Percentiles rank a stretch among this genome's conserved stretches.
Evolutionary conservation across 1,140 invertebrate genomes (phyloP).

Genomic region (Bombus sibiricus): DNA sequence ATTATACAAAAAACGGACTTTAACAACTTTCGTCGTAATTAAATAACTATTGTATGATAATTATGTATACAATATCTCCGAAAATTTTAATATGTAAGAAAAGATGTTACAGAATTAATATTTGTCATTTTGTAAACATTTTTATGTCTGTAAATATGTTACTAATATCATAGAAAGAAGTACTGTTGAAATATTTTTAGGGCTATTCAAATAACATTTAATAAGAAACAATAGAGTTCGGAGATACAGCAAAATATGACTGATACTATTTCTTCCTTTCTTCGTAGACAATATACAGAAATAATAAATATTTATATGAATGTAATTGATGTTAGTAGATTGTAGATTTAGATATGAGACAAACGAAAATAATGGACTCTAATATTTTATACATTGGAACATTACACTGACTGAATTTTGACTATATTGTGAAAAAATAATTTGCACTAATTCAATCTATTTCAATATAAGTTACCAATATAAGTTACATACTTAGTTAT

Average conservation of each 20-base stretch:
- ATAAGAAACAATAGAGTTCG: constrained; percentile 7
- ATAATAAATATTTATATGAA: constrained; percentile 19
- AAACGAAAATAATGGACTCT: constrained; percentile 4
- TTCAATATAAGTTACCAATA: neutral
- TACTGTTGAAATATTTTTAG: constrained; percentile 41
- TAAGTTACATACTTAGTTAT: neutral
- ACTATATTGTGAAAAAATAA: neutral
- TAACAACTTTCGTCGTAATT: constrained; percentile 13
- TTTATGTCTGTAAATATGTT: constrained; percentile 38
- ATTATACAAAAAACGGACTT: neutral
- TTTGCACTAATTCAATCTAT: neutral
- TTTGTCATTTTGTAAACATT: constrained; percentile 35
- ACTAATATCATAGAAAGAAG: constrained; percentile 1
- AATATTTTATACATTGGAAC: constrained; percentile 44
- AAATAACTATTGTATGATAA: neutral
- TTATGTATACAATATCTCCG: constrained; percentile 15
- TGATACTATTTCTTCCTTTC: constrained; percentile 40
- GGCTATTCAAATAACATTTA: constrained; percentile 19
- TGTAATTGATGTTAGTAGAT: constrained; percentile 29
- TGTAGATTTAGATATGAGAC: constrained; percentile 16
- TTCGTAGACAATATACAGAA: constrained; percentile 40
- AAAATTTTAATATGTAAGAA: neutral
- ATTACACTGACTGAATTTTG: constrained; percentile 35
- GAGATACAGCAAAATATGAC: constrained; percentile 18
- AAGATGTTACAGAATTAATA: constrained; percentile 22